Evolutionary conservation across 1,140 invertebrate species (phyloP), one percentile per base, ranked within the genome.

Genomic region (Trachymyrmex cornetzi): DNA sequence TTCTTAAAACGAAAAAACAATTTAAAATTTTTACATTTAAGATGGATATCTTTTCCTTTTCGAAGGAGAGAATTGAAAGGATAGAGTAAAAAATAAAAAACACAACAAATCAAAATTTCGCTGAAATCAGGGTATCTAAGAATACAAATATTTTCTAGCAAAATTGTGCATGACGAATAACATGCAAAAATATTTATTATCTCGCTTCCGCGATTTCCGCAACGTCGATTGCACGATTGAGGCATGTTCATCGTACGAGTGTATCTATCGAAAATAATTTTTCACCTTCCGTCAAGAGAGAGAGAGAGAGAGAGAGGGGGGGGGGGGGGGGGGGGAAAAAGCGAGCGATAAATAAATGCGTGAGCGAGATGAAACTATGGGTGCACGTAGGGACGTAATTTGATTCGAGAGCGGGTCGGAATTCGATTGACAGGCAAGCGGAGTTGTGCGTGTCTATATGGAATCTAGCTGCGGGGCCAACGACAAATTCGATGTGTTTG

Each of bases 341-440:
- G 63, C 22, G 30, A 30, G 69, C 55, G 67, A 75, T 89, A 89
- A 81, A 89, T 89, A 89, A 89, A 89, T 89, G 75, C 82, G 57
- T 50, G 77, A 77, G 59, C 38, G n/a, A 69, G 77, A 72, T 77
- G 44, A 22, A 59, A 50, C 38, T 74, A 22, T 57, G 80, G 19
- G 24, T 66, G 79, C 77, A 30, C 59, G 7, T n/a, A 5, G 75
- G 66, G 63, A 77, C 55, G 84, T 86, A 87, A 86, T 81, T 89
- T 63, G 88, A 89, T 89, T 89, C 82, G 75, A 72, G 57, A 84
- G 59, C 38, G 30, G 61, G 34, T 19, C 55, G 69, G 67, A 86
- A 89, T 82, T 89, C 88, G 82, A 89, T 89, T 89, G 88, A 85
- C 82, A 81, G 82, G 59, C 59, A 61, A 30, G 48, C 74, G 22